Evolutionary conservation across 1,140 invertebrate genomes (phyloP), one percentile per base, ranked within the genome.

Genomic region (Aphelenchoides avenae): DNA sequence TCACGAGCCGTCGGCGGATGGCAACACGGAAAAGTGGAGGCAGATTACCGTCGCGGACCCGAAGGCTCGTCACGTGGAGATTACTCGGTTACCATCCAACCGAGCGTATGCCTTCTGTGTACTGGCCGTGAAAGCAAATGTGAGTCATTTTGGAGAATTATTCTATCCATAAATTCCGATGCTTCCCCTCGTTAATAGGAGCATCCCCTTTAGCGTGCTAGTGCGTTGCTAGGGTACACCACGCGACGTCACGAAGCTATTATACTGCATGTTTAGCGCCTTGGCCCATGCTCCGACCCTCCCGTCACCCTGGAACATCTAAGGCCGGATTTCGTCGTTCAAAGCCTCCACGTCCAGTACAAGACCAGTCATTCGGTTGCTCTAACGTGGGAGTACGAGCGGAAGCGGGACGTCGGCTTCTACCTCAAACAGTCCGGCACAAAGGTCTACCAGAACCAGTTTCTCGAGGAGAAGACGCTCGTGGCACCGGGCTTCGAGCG

Each of bases 61-160:
- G 13, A 64, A 62, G 20, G 71, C 64, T 5, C 29, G 73, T 9
- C 57, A 73, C 41, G 40, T 73, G 18, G 72, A 73, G 27, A 56
- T 73, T 39, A 42, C 27, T 13, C 39, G 71, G 40, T 43, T 73
- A 27, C 44, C 50, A 29, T 30, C 58, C 1, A 55, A 71, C 31
- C 76, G 75, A 50, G 63, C 73, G 11, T 77, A 75, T 41, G 74
- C 72, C 26, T 75, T 75, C 41, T 75, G 72, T 61, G 74, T 75
- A 7, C 41, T 76, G 37, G 69, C 72, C 7, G 64, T 77, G 39
- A 75, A 76, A 48, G 59, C 76, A 31, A 68, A 66, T 37, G 73
- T 74, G 53, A 68, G 53, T 66, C 48, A 55, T 52, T 52, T 43
- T 43, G 49, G 13, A 18, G n/a, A n/a, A n/a, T n/a, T n/a, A n/a